Base-by-base conservation (phyloP, 2,888 invertebrate genomes). In the Megastigmus dorsalis region DNA sequence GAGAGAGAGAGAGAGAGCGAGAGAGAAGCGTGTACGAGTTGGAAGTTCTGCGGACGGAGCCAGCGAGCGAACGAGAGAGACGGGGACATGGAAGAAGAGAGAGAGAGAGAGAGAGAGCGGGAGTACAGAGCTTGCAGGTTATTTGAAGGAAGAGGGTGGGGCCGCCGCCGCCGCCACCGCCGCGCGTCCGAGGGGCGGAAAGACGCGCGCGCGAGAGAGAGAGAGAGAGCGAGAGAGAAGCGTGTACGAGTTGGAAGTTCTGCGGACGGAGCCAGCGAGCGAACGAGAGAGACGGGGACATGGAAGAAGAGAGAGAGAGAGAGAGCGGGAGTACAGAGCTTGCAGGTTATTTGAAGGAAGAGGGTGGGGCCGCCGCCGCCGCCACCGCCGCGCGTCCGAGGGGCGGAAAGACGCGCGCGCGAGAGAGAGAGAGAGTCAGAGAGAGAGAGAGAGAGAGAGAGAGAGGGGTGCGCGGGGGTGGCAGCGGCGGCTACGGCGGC, bases 371-470 rank as follows among this genome's bases (percentile, higher is more conserved):
- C n/a, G n/a, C n/a, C n/a, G n/a, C n/a, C 77, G 78, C 26, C 9
- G 3, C 20, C 50, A 38, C 13, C 7, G 38, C 48, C n/a, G 36
- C 50, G 18, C 28, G 15, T 10, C 38, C n/a, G n/a, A 38, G 65
- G 9, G 38, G 10, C 20, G 78, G 76, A 76, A 79, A 77, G 77
- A 78, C 59, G 78, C 70, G 78, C 77, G 79, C 76, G 79, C 79
- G 74, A 80, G 77, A 79, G 80, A 80, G 78, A 81, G 82, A 83
- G n/a, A n/a, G n/a, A 83, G 80, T 81, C 78, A 82, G 80, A 82
- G 83, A 82, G 81, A 80, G 80, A 82, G 80, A 78, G 80, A 84
- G 85, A 86, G 84, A n/a, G n/a, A n/a, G n/a, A n/a, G 85, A 85
- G 79, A 76, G 80, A 78, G 79, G 79, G 75, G 81, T 79, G 80